Evolutionary conservation across 2,888 invertebrate species (phyloP), one percentile per base, ranked within the genome.

Genomic region (Dicycla oo): DNA sequence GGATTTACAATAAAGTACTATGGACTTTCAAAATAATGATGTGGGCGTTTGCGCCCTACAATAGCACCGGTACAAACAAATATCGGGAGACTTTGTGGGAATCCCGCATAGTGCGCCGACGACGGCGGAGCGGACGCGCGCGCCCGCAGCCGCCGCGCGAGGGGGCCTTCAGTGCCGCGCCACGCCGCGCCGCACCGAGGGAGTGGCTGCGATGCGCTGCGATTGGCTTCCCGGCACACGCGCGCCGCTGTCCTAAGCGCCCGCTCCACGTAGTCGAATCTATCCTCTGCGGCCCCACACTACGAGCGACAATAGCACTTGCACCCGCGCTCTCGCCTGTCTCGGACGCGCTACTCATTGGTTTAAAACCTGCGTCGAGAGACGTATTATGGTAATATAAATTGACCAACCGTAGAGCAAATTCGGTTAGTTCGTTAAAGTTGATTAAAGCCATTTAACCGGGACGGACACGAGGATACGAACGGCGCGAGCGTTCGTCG

Each of bases 401-500:
- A 96, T 96, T 96, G 96, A 94, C 96, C 96, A 96, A 96, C 96
- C 95, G 94, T 91, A 93, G 95, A 92, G 90, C 94, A 94, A 95
- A 95, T 94, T 95, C 93, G 93, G 95, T 96, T 96, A 96, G 96
- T 96, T 96, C 95, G 96, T 95, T 96, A 96, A 95, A 95, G 96
- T 94, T 96, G 96, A 96, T 96, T 96, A 96, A 95, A 96, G 96
- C 93, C 96, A 96, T 96, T 96, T 96, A 96, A 95, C 94, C 94
- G 93, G 94, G 92, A 93, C 94, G 94, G 92, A 91, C 93, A 92
- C 94, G 92, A 92, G 93, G 94, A 93, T 92, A 92, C 95, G 94
- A 91, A 94, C 95, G 95, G 94, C 91, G 94, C 94, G 92, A 92
- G 92, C 93, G 93, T 91, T 91, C 92, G 91, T 92, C 95, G 94